Evolutionary conservation across 2,888 invertebrate genomes (phyloP), one percentile per base, ranked within the genome.

Genomic region (Hybos culiciformis): DNA sequence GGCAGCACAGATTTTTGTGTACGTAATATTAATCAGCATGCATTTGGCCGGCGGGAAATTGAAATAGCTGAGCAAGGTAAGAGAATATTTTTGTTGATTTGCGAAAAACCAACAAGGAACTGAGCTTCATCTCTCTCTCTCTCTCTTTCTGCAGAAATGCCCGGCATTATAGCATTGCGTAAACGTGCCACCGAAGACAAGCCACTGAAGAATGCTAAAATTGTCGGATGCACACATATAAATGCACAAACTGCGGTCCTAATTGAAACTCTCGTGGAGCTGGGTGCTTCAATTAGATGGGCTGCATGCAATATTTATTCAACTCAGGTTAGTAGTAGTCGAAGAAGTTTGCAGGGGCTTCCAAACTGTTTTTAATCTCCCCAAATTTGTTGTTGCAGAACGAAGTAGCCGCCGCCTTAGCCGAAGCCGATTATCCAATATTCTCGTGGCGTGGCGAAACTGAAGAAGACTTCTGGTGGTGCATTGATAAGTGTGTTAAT

Each of bases 381-480:
- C n/a, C n/a, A 31, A 31, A 12, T 45, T 32, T 45, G 47, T 41
- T 14, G 55, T 54, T 57, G 42, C 56, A 94, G 81, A 96, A 97
- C 63, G 94, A 96, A 70, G 93, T 96, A 0, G 93, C 93, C 1
- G 93, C 94, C 1, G 94, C 96, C 1, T 66, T 96, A 49, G 94
- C 94, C 0, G 86, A 94, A 66, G 83, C 86, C 37, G 83, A 83
- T 11, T 85, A 80, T 61, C 79, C 93, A 3, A 79, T 96, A 49
- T 96, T 91, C 70, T 91, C 94, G 11, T 96, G 96, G 96, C 83
- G 93, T 43, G 92, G 93, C 0, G 93, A 96, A 66, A 88, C 90
- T 6, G 96, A 96, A 62, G 94, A 96, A 60, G 96, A 96, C 56
- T 96, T 96, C 68, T 96, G 96, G 96, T 96, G 94, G 94, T 93